These are phyloP conservation scores for Harmothoe impar DNA, from an alignment of 2,888 invertebrate genomes.

Conservation along the genomic window DNA sequence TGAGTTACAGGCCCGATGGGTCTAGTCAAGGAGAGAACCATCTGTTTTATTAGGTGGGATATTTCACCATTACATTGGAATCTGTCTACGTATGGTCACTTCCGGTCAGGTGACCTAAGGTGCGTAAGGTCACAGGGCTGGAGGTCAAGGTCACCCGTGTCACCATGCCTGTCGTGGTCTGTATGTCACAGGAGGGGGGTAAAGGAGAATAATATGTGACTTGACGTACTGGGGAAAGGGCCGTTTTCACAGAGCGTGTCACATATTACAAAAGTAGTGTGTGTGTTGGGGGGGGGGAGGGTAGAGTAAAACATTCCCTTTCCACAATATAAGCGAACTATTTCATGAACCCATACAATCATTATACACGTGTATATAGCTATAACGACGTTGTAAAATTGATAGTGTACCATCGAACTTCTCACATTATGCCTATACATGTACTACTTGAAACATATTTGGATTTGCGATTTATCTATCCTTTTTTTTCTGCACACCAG, in stretches of 20 bases:
- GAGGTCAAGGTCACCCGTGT: background rate
- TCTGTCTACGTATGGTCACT: background rate
- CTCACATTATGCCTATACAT: background rate
- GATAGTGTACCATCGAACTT: too few relatives aligned
- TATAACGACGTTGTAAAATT: too few relatives aligned
- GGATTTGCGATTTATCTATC: too few relatives aligned
- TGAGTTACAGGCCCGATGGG: too few relatives aligned
- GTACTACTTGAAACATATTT: slow-evolving; percentile 3
- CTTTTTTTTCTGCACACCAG: too few relatives aligned
- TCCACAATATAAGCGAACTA: too few relatives aligned
- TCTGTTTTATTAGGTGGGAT: slow-evolving; percentile 15
- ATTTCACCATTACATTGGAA: background rate
- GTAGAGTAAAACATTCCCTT: background rate
- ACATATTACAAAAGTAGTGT: too few relatives aligned
- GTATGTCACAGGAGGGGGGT: background rate
- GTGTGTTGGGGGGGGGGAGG: too few relatives aligned
- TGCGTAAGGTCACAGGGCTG: background rate
- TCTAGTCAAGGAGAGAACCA: background rate
- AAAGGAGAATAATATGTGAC: background rate
- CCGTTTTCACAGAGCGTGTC: too few relatives aligned
- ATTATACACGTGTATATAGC: too few relatives aligned
- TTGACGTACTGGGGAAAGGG: background rate
- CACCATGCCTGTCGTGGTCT: slow-evolving; percentile 16
- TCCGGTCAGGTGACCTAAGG: slow-evolving; percentile 18
- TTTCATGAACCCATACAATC: too few relatives aligned